Percentiles rank a stretch among this genome's conserved stretches.
Conservation (phyloP, 2,888 invertebrate genomes). For the Lampropteryx suffumata region DNA sequence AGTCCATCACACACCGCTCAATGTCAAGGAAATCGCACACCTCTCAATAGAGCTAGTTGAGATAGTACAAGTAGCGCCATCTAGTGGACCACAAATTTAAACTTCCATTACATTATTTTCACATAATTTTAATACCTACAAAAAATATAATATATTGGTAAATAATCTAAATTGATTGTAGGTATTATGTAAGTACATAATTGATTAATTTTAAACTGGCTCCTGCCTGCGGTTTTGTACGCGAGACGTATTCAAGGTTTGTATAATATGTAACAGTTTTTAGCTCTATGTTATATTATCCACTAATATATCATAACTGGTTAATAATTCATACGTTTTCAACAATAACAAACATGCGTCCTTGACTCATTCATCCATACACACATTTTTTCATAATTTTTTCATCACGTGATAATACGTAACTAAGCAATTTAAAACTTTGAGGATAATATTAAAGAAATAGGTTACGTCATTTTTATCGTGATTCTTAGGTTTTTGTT, state of each 20-base stretch:
- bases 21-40: not conserved
- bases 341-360: conserved; percentile 12
- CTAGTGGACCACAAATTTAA: not conserved
- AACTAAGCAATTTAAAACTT: conserved; percentile 6
- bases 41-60: not conserved
- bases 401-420: conserved; percentile 14
- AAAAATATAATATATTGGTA: too few species aligned
- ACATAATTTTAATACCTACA: too few species aligned
- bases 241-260: too few species aligned
- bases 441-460: conserved; percentile 4
- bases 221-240: too few species aligned
- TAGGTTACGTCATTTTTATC: conserved; percentile 11
- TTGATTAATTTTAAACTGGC: too few species aligned
- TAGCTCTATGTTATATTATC: conserved; percentile 19
- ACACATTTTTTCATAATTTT: conserved; percentile 21
- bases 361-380: conserved; percentile 15
- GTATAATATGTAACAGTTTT: conserved; percentile 13
- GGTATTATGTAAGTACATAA: too few species aligned
- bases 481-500: not conserved
- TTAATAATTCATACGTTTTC: conserved; percentile 21
- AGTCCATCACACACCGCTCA: not conserved
- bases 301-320: conserved; percentile 23
- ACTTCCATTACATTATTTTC: too few species aligned
- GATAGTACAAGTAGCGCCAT: conserved; percentile 12
- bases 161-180: too few species aligned